phyloP scores from a whole-genome alignment of 2,113 vertebrate genomes.

The Bambusicola thoracicus region DNA sequence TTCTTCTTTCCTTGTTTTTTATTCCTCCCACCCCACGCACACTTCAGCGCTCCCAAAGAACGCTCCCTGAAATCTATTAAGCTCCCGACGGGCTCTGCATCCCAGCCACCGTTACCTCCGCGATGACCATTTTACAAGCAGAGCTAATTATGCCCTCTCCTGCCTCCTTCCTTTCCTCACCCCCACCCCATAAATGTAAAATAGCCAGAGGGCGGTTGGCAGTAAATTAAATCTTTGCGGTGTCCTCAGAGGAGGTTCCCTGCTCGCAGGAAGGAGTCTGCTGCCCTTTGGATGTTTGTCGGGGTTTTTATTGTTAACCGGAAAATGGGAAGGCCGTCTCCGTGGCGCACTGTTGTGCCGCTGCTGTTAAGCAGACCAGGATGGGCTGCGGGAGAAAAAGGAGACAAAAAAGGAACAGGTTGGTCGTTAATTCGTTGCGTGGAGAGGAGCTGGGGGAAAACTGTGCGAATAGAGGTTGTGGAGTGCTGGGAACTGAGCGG shows the following conservation, averaged over 20 bases:
- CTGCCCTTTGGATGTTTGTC: slow-evolving; percentile 65
- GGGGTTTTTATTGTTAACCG: not conserved
- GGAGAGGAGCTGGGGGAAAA: not conserved
- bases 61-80: slow-evolving; percentile 79
- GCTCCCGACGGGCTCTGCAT: slow-evolving; percentile 51
- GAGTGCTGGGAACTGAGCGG: not conserved
- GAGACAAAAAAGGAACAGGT: not conserved
- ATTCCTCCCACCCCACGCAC: not conserved
- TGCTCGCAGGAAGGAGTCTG: slow-evolving; percentile 56
- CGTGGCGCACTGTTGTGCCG: slow-evolving; percentile 43
- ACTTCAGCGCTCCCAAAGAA: slow-evolving; percentile 55
- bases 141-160: slow-evolving; percentile 75
- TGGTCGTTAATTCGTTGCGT: slow-evolving; percentile 36
- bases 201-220: slow-evolving; percentile 43
- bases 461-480: not conserved
- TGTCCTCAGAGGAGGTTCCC: slow-evolving; percentile 63
- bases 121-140: slow-evolving; percentile 78
- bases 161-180: slow-evolving; percentile 47
- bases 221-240: slow-evolving; percentile 66
- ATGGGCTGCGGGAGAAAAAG: not conserved
- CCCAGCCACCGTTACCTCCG: slow-evolving; percentile 69
- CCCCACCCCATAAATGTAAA: slow-evolving; percentile 68
- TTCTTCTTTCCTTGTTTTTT: not conserved
- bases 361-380: not conserved
- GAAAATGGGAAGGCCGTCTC: not conserved